Evolutionary conservation across 1,140 invertebrate genomes (phyloP), one percentile per base, ranked within the genome.

Genomic region (Caerostris darwini): DNA sequence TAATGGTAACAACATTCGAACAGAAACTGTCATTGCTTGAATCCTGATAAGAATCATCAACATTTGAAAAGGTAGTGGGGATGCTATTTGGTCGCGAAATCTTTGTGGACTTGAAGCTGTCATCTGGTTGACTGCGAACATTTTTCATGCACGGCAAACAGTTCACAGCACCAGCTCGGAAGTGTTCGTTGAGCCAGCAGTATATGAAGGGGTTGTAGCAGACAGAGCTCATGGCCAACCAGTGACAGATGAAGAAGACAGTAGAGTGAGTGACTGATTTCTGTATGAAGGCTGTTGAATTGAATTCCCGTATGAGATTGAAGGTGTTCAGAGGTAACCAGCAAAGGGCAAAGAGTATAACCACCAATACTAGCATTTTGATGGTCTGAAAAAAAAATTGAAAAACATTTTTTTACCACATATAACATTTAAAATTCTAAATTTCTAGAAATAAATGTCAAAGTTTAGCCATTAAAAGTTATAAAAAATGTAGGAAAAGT

Each of bases 191-290:
- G 3, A 96, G 94, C 96, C 96, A 96, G 94, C 96, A 96, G 95
- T 97, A 97, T 56, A 97, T 96, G 92, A 97, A 96, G 0, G 97
- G 97, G 94, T 97, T 97, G 95, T 96, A 97, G 94, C 96, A 97
- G 58, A 96, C 96, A 94, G 96, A 96, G 57, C 90, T 98, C 98
- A 99, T 98, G 67, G 98, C 98, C 57, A 91, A 19, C 71, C 90
- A 81, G 34, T 91, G 90, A n/a, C 90, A 91, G 5, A 97, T 96
- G 95, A 98, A 97, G 97, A 97, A 98, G 58, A 98, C 95, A 95
- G 93, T 95, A 95, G 71, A 77, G 17, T 89, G 87, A n/a, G 19
- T 69, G 50, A 34, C 14, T 7, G 64, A 59, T 98, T 96, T 95
- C 90, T 95, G 92, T 94, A 95, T 96, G 95, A 6, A 3, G 94